Percentiles rank a stretch among this genome's conserved stretches.
Evolutionary conservation across 37 sponge, comb jelly and placozoan species (phyloP).

Genomic region (Spongilla lacustris): DNA sequence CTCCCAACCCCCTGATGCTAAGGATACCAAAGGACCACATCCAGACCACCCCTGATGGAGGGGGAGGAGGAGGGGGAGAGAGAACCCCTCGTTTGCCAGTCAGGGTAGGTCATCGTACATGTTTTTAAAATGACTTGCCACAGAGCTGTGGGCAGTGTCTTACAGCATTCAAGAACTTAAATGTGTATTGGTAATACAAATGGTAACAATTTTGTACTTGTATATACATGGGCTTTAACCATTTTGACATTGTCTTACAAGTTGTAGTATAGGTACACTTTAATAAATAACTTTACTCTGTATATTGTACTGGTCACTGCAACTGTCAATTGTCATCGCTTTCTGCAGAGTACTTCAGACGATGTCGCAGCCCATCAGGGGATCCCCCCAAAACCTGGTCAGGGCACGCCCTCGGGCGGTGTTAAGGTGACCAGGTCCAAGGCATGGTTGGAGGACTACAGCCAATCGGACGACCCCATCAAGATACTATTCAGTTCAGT

Average conservation of each 20-base stretch:
- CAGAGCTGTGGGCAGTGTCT: not conserved
- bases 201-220: too few relatives aligned
- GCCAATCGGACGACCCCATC: slow-evolving; percentile 37
- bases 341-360: not conserved
- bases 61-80: not conserved
- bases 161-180: too few relatives aligned
- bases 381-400: not conserved
- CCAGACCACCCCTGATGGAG: not conserved
- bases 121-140: too few relatives aligned
- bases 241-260: too few relatives aligned
- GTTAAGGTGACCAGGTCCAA: slow-evolving; percentile 44
- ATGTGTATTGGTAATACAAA: too few relatives aligned
- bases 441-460: slow-evolving; percentile 57
- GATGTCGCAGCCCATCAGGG: not conserved
- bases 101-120: not conserved
- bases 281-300: too few relatives aligned
- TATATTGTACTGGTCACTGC: too few relatives aligned
- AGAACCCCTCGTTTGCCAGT: not conserved
- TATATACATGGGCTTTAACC: too few relatives aligned
- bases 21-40: slow-evolving; percentile 45
- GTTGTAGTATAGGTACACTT: too few relatives aligned
- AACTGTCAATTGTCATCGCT: not conserved
- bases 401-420: not conserved
- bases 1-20: slow-evolving; percentile 34
- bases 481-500: slow-evolving; percentile 52